Conservation (phyloP, 1,140 invertebrate species). For the Geopemphigus sp. region DNA sequence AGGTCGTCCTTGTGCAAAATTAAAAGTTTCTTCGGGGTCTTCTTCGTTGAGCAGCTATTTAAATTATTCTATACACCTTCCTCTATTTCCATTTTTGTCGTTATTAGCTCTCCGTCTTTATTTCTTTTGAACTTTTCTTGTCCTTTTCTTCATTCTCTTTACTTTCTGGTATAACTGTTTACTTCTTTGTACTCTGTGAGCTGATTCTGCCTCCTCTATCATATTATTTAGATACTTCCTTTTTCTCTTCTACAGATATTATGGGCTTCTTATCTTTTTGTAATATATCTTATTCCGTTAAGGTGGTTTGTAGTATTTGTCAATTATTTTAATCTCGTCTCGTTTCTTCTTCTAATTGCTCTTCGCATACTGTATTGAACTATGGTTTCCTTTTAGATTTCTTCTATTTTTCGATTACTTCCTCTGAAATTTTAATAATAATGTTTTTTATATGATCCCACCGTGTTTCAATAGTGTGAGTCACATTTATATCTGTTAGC, state of each 20-base stretch:
- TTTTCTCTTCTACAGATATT: neutral
- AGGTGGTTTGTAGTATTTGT: slow-evolving; percentile 13
- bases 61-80: neutral
- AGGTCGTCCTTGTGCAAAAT: slow-evolving; percentile 9
- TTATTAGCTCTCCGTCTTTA: slow-evolving; percentile 23
- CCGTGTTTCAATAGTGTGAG: neutral
- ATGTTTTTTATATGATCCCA: slow-evolving; percentile 8
- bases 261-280: slow-evolving; percentile 27
- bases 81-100: neutral
- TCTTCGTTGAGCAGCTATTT: neutral
- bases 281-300: slow-evolving; percentile 14
- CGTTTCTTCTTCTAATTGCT: slow-evolving; percentile 37
- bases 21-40: neutral
- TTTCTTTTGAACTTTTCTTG: slow-evolving; percentile 22
- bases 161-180: slow-evolving; percentile 48
- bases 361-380: slow-evolving; percentile 50
- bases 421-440: too few relatives aligned
- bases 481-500: slow-evolving; percentile 12
- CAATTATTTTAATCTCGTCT: slow-evolving; percentile 36
- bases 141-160: slow-evolving; percentile 24
- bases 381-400: slow-evolving; percentile 48
- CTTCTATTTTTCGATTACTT: too few relatives aligned
- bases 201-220: too few relatives aligned
- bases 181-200: slow-evolving; percentile 19
- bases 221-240: too few relatives aligned